phyloP scores from a whole-genome alignment of 2,113 vertebrate genomes.

The Melanotaenia duboulayi region DNA sequence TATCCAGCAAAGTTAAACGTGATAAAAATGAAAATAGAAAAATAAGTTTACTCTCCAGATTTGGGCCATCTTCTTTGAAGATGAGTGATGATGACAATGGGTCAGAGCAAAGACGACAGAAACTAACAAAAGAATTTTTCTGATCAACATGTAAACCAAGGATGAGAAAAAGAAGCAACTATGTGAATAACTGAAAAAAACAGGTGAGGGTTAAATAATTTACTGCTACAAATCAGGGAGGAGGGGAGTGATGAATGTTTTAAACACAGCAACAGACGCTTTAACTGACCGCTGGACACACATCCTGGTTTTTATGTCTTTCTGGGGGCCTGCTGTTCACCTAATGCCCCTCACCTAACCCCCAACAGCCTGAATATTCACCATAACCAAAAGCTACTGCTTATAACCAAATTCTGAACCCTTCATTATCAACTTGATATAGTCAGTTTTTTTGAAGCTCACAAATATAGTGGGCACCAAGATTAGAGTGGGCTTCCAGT shows the following conservation, averaged over 20 bases:
- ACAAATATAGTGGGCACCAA: no score
- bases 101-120: accelerated
- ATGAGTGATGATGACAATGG: not conserved
- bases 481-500: no score
- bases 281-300: constrained; percentile 33
- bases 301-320: not conserved
- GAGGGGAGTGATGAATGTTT: constrained; percentile 80
- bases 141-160: not conserved
- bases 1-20: not conserved
- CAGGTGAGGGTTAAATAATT: constrained; percentile 82
- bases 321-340: no score
- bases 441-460: no score
- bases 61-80: not conserved
- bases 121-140: not conserved
- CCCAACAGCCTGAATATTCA: not conserved
- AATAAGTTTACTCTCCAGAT: not conserved
- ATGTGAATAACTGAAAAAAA: constrained; percentile 84
- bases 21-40: not conserved
- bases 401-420: not conserved
- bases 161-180: constrained; percentile 18
- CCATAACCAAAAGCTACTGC: not conserved
- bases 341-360: not conserved
- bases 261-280: constrained; percentile 53
- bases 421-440: no score
- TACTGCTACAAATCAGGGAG: constrained; percentile 81